Evolutionary conservation across 2,888 invertebrate species (phyloP), one percentile per base, ranked within the genome.

Genomic region (Aporophyla nigra): DNA sequence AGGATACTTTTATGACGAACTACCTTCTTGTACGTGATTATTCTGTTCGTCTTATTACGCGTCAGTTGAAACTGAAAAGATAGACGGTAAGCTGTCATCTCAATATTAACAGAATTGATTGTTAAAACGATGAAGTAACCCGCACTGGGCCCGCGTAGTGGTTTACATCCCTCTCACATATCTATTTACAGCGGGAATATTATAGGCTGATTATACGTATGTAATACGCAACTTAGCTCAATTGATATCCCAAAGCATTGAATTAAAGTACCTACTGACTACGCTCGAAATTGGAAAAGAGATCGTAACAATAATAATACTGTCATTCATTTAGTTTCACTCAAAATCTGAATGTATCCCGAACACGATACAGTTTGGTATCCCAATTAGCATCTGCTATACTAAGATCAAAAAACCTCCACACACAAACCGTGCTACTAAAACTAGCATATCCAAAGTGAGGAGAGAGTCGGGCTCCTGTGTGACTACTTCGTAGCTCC

Each of bases 401-500:
- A 14, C 24, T 58, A 33, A 54, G 5, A 56, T 40, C 21, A 12
- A 46, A 56, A 49, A 21, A 27, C 33, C 14, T 24, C 5, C 27
- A 49, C 12, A 19, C 27, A 27, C 4, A 33, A 16, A 33, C 10
- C 12, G 14, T 12, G 16, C 27, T 58, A 43, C 53, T 53, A 54
- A 66, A 80, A 83, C 46, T 70, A 66, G 62, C 86, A 62, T 72
- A 83, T 83, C 74, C 84, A 71, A 71, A 79, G 14, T 49, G 40
- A n/a, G 54, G 43, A 61, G 46, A 65, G 68, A 69, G 40, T 68
- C 51, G 59, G 43, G 59, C 66, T 72, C 65, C 72, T 71, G 59
- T 68, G 53, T 72, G 54, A 63, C 43, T 74, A 79, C 82, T 91
- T 91, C 90, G 88, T 90, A 89, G 85, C 88, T 90, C 87, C 85